Conservation (phyloP, 2,113 vertebrate species). For the Jaculus jaculus region DNA sequence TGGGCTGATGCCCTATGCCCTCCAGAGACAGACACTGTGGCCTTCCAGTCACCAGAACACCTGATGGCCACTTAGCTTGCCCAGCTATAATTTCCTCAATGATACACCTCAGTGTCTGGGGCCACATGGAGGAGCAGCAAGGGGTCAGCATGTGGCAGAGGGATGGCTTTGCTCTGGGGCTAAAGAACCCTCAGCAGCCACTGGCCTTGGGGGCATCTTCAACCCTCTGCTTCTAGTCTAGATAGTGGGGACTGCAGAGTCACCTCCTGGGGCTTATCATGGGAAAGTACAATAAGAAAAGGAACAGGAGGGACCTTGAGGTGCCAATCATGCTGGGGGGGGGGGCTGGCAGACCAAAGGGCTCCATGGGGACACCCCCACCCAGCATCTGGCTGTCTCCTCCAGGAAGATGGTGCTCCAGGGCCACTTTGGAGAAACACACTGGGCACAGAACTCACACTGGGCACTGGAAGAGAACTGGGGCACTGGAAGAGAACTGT, state of each 20-base stretch:
- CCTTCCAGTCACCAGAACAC: not conserved
- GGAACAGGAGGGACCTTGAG: too few relatives aligned
- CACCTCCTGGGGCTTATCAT: accelerated
- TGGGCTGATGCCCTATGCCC: not conserved
- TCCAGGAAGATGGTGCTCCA: not conserved
- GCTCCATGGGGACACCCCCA: not conserved
- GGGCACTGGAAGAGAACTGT: not conserved
- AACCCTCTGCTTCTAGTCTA: not conserved
- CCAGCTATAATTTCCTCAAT: not conserved
- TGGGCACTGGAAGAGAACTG: not conserved
- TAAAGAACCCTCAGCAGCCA: not conserved
- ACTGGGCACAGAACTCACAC: not conserved
- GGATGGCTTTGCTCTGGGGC: not conserved
- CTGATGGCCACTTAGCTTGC: accelerated
- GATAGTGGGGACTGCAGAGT: accelerated
- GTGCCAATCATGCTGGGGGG: not conserved
- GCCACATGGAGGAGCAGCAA: accelerated
- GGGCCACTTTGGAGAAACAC: not conserved
- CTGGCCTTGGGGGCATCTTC: not conserved
- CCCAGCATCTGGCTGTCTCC: not conserved
- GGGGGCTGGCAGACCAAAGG: not conserved
- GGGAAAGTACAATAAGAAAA: accelerated
- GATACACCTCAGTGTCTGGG: not conserved
- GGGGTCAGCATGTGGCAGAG: not conserved
- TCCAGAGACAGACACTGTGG: not conserved